phyloP scores from a whole-genome alignment of 2,888 invertebrate genomes.

The Tetropium fuscum region DNA sequence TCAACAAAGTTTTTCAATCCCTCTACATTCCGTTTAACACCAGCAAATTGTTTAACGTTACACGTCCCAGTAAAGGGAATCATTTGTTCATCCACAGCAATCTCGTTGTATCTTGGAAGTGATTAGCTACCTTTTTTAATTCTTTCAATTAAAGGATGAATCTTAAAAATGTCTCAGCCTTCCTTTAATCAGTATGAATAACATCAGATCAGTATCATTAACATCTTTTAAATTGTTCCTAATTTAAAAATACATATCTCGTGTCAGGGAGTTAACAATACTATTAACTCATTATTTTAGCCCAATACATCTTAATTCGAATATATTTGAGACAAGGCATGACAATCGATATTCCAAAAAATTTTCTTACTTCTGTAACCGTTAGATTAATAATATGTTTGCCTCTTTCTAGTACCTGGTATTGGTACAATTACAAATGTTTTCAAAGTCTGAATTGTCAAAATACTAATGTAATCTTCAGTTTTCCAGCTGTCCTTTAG shows the following conservation, averaged over 20 bases:
- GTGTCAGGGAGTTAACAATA: conserved; percentile 26
- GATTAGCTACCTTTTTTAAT: conserved; percentile 22
- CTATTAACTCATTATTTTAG: conserved; percentile 29
- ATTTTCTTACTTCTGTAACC: conserved; percentile 24
- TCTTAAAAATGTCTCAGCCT: conserved; percentile 24
- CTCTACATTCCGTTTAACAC: conserved; percentile 17
- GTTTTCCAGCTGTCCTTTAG: conserved; percentile 9
- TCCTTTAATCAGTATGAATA: conserved; percentile 27
- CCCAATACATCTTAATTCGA: conserved; percentile 37
- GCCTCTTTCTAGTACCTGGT: conserved; percentile 14
- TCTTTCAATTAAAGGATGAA: conserved; percentile 26
- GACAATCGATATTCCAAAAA: conserved; percentile 33
- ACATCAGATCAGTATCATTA: conserved; percentile 33
- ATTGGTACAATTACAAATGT: conserved; percentile 27
- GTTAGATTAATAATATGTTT: conserved; percentile 21
- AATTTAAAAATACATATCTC: conserved; percentile 30
- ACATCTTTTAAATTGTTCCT: conserved; percentile 34
- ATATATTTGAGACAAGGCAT: conserved; percentile 38
- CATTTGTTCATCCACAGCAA: conserved; percentile 2
- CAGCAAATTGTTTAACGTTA: conserved; percentile 21
- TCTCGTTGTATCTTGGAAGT: conserved; percentile 9
- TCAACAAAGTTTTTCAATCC: not conserved
- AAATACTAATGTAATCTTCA: conserved; percentile 11
- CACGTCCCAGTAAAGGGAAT: conserved; percentile 19
- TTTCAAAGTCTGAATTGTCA: conserved; percentile 15